phyloP scores from a whole-genome alignment of 2,113 vertebrate species.

The Brachionichthys hirsutus region DNA sequence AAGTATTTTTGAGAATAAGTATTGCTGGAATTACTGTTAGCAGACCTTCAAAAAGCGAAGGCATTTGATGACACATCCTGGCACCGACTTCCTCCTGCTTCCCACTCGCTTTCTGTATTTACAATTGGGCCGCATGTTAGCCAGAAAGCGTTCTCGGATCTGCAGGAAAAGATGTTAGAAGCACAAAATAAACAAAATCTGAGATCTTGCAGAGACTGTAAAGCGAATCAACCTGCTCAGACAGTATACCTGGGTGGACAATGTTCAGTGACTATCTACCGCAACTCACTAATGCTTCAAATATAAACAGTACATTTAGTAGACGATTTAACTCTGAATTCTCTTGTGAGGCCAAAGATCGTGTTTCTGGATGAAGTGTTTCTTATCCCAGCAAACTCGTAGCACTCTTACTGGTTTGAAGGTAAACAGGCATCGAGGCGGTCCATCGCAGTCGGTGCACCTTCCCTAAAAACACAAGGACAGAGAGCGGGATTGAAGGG shows the following conservation, averaged over 20 bases:
- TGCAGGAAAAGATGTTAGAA: conserved; percentile 33
- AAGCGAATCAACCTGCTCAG: neutral
- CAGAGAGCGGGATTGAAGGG: neutral
- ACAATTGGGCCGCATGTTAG: conserved; percentile 75
- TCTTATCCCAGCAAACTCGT: neutral
- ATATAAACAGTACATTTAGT: too few relatives aligned
- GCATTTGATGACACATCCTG: conserved; percentile 70
- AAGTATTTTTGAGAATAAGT: too few relatives aligned
- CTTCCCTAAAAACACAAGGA: conserved; percentile 65
- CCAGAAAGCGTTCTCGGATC: conserved; percentile 57
- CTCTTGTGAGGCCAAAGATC: neutral
- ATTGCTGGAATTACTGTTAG: too few relatives aligned
- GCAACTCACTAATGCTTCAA: too few relatives aligned
- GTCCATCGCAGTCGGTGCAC: conserved; percentile 68
- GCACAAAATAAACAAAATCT: neutral
- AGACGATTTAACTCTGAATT: neutral
- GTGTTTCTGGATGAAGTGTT: neutral
- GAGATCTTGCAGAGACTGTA: neutral
- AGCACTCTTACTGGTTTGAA: conserved; percentile 66
- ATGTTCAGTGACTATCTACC: too few relatives aligned
- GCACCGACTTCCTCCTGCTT: conserved; percentile 37
- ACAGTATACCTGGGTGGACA: neutral
- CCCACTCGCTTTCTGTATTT: conserved; percentile 59
- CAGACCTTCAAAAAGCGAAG: conserved; percentile 54
- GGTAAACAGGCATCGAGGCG: conserved; percentile 61